A percentile compares a stretch with the other conserved stretches of the same genome.
Conservation (phyloP, 2,113 vertebrate genomes). For the Murina feae region DNA sequence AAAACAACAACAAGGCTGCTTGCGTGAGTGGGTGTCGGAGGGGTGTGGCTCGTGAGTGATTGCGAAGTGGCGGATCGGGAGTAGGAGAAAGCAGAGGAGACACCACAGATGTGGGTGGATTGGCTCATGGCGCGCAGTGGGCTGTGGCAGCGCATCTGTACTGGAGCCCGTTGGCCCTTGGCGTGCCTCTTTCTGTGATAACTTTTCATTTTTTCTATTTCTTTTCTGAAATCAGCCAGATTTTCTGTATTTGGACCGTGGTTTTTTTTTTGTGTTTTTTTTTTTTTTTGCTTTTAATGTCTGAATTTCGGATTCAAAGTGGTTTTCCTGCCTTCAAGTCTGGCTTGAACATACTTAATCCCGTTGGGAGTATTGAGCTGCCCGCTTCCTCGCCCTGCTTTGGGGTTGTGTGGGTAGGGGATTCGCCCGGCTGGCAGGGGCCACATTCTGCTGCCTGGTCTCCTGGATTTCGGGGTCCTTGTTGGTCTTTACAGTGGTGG, state of each 20-base stretch:
- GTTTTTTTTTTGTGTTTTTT: too few relatives aligned
- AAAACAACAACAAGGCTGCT: neutral
- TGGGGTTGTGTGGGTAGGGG: neutral
- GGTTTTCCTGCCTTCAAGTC: neutral
- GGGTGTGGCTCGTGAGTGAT: neutral
- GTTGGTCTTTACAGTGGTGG: neutral
- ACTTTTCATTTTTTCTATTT: neutral
- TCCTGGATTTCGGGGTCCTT: neutral
- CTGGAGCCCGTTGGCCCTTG: neutral
- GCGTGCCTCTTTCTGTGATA: neutral
- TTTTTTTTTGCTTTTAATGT: too few relatives aligned
- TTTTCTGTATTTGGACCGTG: slow-evolving; percentile 1
- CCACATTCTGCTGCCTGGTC: neutral
- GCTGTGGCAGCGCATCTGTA: neutral
- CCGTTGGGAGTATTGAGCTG: neutral
- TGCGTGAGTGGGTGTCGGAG: neutral
- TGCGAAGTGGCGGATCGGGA: neutral
- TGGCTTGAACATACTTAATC: neutral
- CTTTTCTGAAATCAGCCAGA: neutral
- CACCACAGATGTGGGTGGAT: neutral
- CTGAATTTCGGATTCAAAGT: slow-evolving; percentile 9
- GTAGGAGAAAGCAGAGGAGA: neutral
- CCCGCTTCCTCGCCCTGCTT: neutral
- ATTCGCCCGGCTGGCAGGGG: neutral
- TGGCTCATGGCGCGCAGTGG: neutral